A percentile compares a stretch with the other conserved stretches of the same genome.
phyloP scores from a whole-genome alignment of 2,113 vertebrate genomes.

The Anser cygnoides region DNA sequence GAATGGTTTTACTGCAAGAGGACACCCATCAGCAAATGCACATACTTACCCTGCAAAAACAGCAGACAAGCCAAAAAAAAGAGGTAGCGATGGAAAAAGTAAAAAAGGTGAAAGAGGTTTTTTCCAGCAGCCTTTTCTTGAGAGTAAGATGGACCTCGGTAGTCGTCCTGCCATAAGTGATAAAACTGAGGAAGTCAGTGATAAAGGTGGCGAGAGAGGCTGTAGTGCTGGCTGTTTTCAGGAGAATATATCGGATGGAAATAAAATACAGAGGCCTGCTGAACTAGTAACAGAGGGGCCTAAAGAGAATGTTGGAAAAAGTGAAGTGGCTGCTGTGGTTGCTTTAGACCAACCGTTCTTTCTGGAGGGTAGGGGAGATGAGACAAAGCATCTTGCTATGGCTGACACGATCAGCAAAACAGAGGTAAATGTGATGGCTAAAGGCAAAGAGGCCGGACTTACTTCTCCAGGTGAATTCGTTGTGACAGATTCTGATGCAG shows the following conservation, averaged over 20 bases:
- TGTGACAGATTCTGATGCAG: rapidly evolving
- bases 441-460: neutral
- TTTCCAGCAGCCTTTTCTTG: neutral
- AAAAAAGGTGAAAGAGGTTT: slow-evolving; percentile 51
- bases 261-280: rapidly evolving
- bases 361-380: neutral
- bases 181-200: neutral
- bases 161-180: neutral
- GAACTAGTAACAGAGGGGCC: neutral
- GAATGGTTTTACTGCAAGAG: neutral
- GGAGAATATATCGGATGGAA: rapidly evolving
- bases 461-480: rapidly evolving
- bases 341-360: neutral
- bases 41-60: neutral
- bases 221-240: neutral
- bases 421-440: rapidly evolving
- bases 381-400: neutral
- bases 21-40: neutral
- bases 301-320: rapidly evolving
- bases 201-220: neutral
- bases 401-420: neutral
- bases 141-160: neutral
- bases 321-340: neutral
- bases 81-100: slow-evolving; percentile 46
- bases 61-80: slow-evolving; percentile 52